A percentile compares a stretch with the other conserved stretches of the same genome.
Conservation (phyloP, 2,113 vertebrate species). For the Chroicocephalus ridibundus region DNA sequence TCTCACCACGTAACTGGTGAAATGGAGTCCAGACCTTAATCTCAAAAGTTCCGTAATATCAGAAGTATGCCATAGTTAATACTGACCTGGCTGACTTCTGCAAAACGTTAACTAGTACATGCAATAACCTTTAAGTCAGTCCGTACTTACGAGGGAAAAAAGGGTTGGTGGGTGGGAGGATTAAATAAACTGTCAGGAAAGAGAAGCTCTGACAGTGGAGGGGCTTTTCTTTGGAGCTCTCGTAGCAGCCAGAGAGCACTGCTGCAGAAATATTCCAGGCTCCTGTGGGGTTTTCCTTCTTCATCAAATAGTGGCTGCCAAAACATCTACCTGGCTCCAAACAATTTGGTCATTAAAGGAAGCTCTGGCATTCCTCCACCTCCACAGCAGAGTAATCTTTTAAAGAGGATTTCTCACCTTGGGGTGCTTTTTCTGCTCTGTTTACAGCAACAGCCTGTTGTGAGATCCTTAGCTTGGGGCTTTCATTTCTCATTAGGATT, state of each 20-base stretch:
- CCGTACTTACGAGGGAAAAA: not conserved
- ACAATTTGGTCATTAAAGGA: not conserved
- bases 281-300: not conserved
- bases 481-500: slow-evolving; percentile 30
- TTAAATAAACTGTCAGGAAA: not conserved
- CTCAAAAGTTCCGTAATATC: not conserved
- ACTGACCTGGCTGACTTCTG: not conserved
- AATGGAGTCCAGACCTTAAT: not conserved
- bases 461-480: not conserved
- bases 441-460: not conserved
- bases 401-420: slow-evolving; percentile 22
- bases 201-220: not conserved
- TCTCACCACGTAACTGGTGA: fast-evolving
- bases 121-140: not conserved
- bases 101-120: not conserved
- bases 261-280: not conserved
- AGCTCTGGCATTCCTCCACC: not conserved
- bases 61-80: not conserved
- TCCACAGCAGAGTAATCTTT: not conserved
- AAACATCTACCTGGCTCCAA: not conserved
- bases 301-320: not conserved
- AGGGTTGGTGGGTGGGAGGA: not conserved
- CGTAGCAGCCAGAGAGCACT: not conserved
- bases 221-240: not conserved
- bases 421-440: slow-evolving; percentile 34